Base-by-base conservation (phyloP, 2,888 invertebrate species). In the Anaspis maculata region DNA sequence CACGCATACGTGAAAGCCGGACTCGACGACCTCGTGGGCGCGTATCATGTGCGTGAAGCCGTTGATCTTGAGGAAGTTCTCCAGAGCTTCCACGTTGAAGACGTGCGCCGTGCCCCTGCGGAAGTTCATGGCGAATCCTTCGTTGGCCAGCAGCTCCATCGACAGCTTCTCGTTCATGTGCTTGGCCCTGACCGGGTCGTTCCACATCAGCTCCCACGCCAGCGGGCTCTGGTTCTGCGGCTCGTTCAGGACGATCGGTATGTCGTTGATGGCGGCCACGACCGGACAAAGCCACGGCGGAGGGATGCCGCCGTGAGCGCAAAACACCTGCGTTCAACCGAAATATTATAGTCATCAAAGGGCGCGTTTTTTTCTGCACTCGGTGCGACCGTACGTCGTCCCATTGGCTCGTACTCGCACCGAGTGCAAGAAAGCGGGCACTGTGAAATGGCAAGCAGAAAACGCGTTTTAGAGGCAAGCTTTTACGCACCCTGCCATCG, bases 171-270 rank as follows among this genome's bases (percentile, higher is more conserved):
- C 68, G 10, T 68, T 70, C 39, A 69, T 52, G 37, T 66, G 67
- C 49, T 62, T 64, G 1, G 64, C 55, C 72, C 69, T 72, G 30
- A 77, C 58, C 1, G 83, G 83, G 56, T 85, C 85, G 57, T 82
- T 84, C 85, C 85, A 85, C 64, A 85, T 69, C 13, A 85, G 63
- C 52, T 85, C 83, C 84, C 84, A 85, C 1, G 83, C 83, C 32
- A 83, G 62, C n/a, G 74, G 70, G 57, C 79, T 79, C 56, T 82
- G 76, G 23, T 68, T 68, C 26, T 80, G 79, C 0, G 83, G 83
- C 34, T 76, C 71, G 13, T 66, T 57, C 23, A 85, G 63, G 0
- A 80, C 79, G 24, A 69, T 68, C 0, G 80, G 81, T 37, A 84
- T 75, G 36, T 72, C 71, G 54, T 79, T 76, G 16, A 83, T 79